Evolutionary conservation across 2,113 vertebrate genomes (phyloP), one percentile per base, ranked within the genome.

Genomic region (Tretioscincus oriximinensis): DNA sequence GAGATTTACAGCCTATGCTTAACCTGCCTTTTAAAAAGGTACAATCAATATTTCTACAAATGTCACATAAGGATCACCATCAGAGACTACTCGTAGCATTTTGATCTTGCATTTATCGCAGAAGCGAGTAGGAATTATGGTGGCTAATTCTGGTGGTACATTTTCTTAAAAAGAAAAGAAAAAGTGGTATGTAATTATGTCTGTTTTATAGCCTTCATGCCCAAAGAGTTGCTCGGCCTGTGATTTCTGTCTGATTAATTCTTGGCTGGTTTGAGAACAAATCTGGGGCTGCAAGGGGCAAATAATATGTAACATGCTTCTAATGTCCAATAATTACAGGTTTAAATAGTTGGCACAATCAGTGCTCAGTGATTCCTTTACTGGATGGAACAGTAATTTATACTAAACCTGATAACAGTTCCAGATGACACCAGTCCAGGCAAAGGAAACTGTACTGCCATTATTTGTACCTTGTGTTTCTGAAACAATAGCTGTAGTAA

Each of bases 361-460:
- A 95, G 88, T 90, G 91, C 90, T 95, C 93, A 93, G 91, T 94
- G 93, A 95, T 94, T 96, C 94, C 93, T 93, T 94, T 95, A 95
- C 93, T 94, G 94, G 93, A 93, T 94, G 93, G 91, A 90, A 93
- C 93, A 76, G 86, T 95, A 96, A 96, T 95, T 95, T 95, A 96
- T 95, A 94, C 92, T 96, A 95, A 96, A 95, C 91, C 93, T 93
- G 94, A 94, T 94, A 95, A 93, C 89, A 90, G 93, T 95, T 95
- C 93, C 90, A 92, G 94, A 94, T 95, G 95, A 95, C 90, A 95
- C 92, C 92, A 92, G 95, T 94, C 93, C 93, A 93, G 93, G 91
- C 94, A 92, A 90, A 79, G 88, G 92, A 93, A 89, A 92, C 79
- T 94, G 93, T 93, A 87, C 92, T 91, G 92, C 92, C 95, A 95